Base-by-base conservation (phyloP, 2,113 vertebrate species). In the Stegastes partitus region DNA sequence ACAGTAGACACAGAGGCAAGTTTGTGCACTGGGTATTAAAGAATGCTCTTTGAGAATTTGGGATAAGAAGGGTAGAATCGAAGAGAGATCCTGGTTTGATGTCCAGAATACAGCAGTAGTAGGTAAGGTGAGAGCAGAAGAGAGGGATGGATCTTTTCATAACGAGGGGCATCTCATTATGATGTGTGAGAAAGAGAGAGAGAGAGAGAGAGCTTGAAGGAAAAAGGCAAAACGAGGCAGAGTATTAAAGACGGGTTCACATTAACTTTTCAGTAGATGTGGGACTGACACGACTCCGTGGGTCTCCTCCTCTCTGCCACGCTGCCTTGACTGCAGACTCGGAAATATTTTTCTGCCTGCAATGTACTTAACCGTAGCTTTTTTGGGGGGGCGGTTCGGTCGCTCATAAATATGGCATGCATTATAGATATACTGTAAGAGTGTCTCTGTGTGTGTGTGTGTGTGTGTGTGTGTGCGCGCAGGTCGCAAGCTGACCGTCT, bases 261-360 rank as follows among this genome's bases (percentile, higher is more conserved):
- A 93, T 93, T 91, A 93, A 93, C 82, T 90, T 93, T 92, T 92
- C 79, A 93, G 81, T 61, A 90, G 89, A 80, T 58, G 51, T 79
- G 86, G 90, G 90, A 87, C 74, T 62, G 78, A 79, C 71, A 68
- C 47, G 19, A 65, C 56, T 81, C 71, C 63, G 26, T 42, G 74
- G 70, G 47, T 83, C 72, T 81, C 54, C 56, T 79, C 26, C 57
- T 58, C 83, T 82, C 74, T 58, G 57, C 57, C 44, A 0, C 14
- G 31, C 25, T 59, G 82, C 79, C 79, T 67, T 84, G 56, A 83
- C 74, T 83, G 50, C 74, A 82, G 65, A 69, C 70, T 68, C 68
- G n/a, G 39, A 64, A 11, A 22, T 67, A 28, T 54, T 61, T 81
- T 63, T 47, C 22, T 18, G 51, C 50, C 39, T 74, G 77, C 80